Percentiles rank a stretch among this genome's conserved stretches.
Evolutionary conservation across 2,888 invertebrate genomes (phyloP).

Genomic region (Spisula solida): DNA sequence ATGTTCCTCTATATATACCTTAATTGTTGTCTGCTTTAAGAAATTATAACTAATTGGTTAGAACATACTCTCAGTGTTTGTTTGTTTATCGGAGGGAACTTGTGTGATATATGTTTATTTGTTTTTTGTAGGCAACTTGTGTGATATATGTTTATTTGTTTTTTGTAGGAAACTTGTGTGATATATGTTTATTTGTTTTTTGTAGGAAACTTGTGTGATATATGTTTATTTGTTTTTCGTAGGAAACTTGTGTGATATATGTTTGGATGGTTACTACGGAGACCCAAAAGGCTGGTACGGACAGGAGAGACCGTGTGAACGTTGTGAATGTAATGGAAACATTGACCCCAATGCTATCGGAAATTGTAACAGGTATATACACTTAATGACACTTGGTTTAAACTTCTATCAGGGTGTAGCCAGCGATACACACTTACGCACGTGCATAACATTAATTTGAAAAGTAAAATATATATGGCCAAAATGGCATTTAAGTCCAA

Average conservation of each 20-base stretch:
- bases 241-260: conserved; percentile 96
- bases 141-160: conserved; percentile 96
- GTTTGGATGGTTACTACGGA: conserved; percentile 98
- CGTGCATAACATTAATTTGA: too few species aligned
- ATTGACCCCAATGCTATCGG: conserved; percentile 96
- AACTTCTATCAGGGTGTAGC: too few species aligned
- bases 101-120: too few species aligned
- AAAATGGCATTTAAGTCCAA: too few species aligned
- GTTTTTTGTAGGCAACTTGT: conserved; percentile 94
- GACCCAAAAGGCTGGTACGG: conserved; percentile 93
- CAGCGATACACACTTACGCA: too few species aligned
- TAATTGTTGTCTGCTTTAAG: too few species aligned
- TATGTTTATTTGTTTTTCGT: conserved; percentile 14
- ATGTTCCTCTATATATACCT: too few species aligned
- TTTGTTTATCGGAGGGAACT: too few species aligned
- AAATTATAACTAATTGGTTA: too few species aligned
- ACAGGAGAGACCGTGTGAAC: conserved; percentile 88
- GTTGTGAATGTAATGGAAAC: conserved; percentile 89
- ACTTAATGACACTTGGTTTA: not conserved
- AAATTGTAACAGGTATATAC: conserved; percentile 93
- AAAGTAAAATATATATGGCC: too few species aligned
- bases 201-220: too few species aligned
- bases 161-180: conserved; percentile 94
- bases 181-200: conserved; percentile 92
- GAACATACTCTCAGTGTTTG: too few species aligned